Percentiles rank a stretch among this genome's conserved stretches.
These are phyloP conservation scores for Drosophila ezoana DNA, from an alignment of 2,888 invertebrate genomes.

Conservation along the genomic window DNA sequence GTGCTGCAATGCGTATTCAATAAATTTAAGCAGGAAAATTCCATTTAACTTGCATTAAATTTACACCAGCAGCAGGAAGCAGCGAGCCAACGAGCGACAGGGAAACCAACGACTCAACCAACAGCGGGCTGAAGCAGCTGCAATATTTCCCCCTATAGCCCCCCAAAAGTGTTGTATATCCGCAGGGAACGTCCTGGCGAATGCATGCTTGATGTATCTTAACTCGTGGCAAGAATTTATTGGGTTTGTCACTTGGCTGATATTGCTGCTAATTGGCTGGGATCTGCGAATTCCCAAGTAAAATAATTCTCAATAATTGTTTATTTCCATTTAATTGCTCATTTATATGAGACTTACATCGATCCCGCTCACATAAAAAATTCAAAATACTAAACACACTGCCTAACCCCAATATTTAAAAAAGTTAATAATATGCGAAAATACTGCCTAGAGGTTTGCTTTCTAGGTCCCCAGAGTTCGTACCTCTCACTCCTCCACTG, in stretches of 20 bases:
- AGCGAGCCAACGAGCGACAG: conserved; percentile 5
- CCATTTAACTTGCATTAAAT: conserved; percentile 49
- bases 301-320: background rate
- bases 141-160: conserved; percentile 1
- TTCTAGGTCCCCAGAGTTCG: conserved; percentile 8
- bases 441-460: conserved; percentile 18
- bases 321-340: conserved; percentile 1
- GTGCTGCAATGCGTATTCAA: conserved; percentile 28
- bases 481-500: background rate
- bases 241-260: conserved; percentile 27
- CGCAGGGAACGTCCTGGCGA: conserved; percentile 11
- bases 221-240: conserved; percentile 18
- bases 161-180: conserved; percentile 30
- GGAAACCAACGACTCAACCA: conserved; percentile 5
- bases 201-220: conserved; percentile 12
- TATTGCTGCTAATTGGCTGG: conserved; percentile 36
- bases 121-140: conserved; percentile 22
- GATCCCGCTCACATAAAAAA: background rate
- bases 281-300: background rate
- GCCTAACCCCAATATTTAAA: conserved; percentile 43
- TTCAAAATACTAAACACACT: too few species aligned
- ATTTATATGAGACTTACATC: background rate
- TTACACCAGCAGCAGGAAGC: conserved; percentile 29
- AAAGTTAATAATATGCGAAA: conserved; percentile 47
- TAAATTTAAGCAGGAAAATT: conserved; percentile 46